These are phyloP conservation scores for Dipus sagitta DNA, from an alignment of 2,797 vertebrate genomes.

Conservation along the genomic window DNA sequence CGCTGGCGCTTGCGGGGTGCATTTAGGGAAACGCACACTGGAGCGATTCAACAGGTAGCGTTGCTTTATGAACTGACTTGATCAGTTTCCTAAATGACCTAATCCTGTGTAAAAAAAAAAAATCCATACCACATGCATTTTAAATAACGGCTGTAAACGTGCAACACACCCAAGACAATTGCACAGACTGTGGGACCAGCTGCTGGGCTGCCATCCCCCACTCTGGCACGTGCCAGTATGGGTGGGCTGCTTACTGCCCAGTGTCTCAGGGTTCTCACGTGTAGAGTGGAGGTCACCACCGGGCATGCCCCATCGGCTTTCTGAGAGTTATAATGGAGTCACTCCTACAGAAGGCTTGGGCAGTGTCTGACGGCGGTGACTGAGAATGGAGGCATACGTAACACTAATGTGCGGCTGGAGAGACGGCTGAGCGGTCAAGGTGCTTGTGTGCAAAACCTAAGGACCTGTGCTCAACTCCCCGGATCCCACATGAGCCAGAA, in stretches of 20 bases:
- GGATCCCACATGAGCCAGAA: no score
- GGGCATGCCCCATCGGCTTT: fast-evolving
- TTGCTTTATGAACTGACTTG: conserved; percentile 4
- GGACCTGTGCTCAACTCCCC: no score
- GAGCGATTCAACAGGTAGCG: background rate
- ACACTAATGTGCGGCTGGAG: no score
- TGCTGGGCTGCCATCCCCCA: background rate
- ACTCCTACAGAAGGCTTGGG: background rate
- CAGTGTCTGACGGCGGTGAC: fast-evolving
- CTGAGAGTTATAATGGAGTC: no score
- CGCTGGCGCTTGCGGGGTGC: background rate
- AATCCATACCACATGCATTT: background rate
- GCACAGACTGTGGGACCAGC: background rate
- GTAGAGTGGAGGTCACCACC: background rate
- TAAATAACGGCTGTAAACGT: background rate
- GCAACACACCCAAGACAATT: background rate
- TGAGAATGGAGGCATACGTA: background rate
- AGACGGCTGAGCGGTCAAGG: no score
- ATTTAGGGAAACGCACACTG: background rate
- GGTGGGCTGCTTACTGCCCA: background rate
- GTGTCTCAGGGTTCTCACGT: conserved; percentile 12
- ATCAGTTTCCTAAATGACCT: background rate
- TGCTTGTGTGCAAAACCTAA: no score
- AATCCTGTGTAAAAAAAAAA: background rate
- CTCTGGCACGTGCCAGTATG: background rate